These are phyloP conservation scores for Pantherophis guttatus DNA, from an alignment of 2,113 vertebrate genomes.

Conservation along the genomic window DNA sequence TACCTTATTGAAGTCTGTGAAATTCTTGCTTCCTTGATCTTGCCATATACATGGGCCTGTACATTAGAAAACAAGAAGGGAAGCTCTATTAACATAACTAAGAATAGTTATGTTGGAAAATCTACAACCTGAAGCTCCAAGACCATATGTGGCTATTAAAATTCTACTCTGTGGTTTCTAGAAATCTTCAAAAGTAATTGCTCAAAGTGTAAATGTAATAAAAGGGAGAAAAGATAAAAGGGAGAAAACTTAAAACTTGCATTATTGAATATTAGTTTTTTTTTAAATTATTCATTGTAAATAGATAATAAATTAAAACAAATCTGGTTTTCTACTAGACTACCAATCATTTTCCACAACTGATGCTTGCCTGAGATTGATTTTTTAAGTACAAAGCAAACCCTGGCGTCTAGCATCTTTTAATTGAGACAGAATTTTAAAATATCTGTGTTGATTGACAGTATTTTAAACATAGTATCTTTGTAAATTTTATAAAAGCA, in stretches of 20 bases:
- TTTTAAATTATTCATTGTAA: not conserved
- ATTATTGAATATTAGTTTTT: not conserved
- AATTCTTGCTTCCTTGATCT: not conserved
- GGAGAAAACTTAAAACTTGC: not conserved
- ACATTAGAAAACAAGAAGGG: not conserved
- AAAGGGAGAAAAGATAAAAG: not conserved
- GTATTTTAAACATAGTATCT: not conserved
- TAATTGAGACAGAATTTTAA: not conserved
- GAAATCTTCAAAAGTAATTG: not conserved
- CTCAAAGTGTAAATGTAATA: not conserved
- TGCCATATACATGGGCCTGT: not conserved
- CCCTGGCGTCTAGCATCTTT: not conserved
- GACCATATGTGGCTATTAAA: not conserved
- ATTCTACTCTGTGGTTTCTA: not conserved
- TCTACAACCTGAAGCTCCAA: not conserved
- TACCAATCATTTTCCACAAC: not conserved
- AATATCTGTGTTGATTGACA: not conserved
- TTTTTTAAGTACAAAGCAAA: not conserved
- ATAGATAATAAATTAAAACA: not conserved
- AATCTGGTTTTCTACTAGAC: not conserved
- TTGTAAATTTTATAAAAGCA: not conserved
- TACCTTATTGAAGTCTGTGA: not conserved
- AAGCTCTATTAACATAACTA: not conserved
- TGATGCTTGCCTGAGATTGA: not conserved
- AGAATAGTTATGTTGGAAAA: not conserved